These are phyloP conservation scores for Zosterops hypoxanthus DNA, from an alignment of 2,113 vertebrate genomes.

Conservation along the genomic window DNA sequence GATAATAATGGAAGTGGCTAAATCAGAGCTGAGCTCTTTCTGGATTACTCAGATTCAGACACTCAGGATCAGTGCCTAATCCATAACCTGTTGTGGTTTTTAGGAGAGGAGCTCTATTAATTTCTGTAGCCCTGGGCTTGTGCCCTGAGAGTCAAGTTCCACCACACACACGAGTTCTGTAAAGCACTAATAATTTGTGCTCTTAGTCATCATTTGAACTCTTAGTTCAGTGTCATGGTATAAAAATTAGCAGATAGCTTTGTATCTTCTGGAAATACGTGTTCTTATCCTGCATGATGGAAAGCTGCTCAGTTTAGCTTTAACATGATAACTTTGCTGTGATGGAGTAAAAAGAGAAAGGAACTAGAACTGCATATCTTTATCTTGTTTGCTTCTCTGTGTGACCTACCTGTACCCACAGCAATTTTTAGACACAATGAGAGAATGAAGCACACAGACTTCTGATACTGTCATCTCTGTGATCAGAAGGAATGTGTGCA, in stretches of 20 bases:
- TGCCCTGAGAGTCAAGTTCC: not conserved
- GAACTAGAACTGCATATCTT: not conserved
- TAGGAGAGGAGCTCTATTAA: not conserved
- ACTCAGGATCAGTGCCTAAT: not conserved
- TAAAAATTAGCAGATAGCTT: not conserved
- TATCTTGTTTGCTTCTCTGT: not conserved
- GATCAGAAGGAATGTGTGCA: not conserved
- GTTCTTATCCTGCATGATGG: not conserved
- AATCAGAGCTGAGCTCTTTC: not conserved
- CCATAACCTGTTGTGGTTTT: not conserved
- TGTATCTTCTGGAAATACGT: not conserved
- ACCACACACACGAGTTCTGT: not conserved
- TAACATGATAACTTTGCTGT: not conserved
- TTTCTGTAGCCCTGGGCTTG: not conserved
- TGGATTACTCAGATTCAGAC: not conserved
- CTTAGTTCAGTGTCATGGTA: not conserved
- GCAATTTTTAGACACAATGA: not conserved
- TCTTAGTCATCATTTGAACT: not conserved
- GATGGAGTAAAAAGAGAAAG: not conserved
- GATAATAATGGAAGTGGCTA: not conserved
- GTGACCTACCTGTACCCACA: not conserved
- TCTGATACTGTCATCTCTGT: not conserved
- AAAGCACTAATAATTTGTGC: not conserved
- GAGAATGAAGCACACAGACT: not conserved
- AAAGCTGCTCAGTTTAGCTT: not conserved